Percentiles rank a stretch among this genome's conserved stretches.
Conservation (phyloP, 2,797 vertebrate genomes). For the Lacerta bilineata region DNA sequence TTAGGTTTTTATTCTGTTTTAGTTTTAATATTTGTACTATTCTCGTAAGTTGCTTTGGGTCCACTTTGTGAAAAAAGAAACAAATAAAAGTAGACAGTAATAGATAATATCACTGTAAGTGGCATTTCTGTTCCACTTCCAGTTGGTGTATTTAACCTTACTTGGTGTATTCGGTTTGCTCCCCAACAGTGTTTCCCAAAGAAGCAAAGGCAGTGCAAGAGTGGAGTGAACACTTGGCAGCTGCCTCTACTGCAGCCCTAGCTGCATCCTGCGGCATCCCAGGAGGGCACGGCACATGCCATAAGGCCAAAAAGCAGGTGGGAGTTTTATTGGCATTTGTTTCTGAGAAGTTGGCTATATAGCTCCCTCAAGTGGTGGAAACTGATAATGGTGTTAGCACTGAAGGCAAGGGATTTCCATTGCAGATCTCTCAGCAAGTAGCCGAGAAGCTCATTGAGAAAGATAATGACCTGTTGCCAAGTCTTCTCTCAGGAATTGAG, state of each 20-base stretch:
- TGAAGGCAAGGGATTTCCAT: constrained; percentile 29
- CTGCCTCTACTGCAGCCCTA: constrained; percentile 68
- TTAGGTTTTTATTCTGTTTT: too few relatives aligned
- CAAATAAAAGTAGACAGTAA: too few relatives aligned
- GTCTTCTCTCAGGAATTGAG: constrained; percentile 69
- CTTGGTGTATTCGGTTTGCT: constrained; percentile 14
- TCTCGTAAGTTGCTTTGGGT: too few relatives aligned
- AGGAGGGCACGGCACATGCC: constrained; percentile 67
- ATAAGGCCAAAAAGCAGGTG: constrained; percentile 81
- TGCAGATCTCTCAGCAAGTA: constrained; percentile 73
- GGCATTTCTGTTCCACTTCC: constrained; percentile 17
- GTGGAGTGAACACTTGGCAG: constrained; percentile 56
- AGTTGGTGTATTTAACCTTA: background rate
- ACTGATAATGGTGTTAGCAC: background rate
- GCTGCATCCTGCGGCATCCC: constrained; percentile 76
- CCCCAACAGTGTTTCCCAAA: constrained; percentile 56
- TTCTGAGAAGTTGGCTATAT: background rate
- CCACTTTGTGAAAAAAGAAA: too few relatives aligned
- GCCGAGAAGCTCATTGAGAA: constrained; percentile 72
- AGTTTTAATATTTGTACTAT: too few relatives aligned
- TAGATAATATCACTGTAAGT: background rate
- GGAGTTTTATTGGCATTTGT: constrained; percentile 16
- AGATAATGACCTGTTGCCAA: constrained; percentile 63
- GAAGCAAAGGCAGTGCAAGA: constrained; percentile 54
- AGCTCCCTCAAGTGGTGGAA: background rate